Base-by-base conservation (phyloP, 2,797 vertebrate genomes). In the Nyctibius grandis region DNA sequence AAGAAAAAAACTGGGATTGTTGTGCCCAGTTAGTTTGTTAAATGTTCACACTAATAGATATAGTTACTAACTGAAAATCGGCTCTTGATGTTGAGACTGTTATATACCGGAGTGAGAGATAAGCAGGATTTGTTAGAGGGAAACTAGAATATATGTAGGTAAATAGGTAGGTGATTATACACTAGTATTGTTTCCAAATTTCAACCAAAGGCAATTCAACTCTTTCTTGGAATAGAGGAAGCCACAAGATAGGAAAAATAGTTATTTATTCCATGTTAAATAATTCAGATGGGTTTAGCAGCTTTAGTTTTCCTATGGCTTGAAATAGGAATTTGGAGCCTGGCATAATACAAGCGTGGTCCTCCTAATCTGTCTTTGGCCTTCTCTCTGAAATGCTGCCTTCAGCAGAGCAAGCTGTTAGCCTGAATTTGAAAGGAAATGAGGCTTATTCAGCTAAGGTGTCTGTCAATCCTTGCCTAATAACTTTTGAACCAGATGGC, bases 361-460 rank as follows among this genome's bases (percentile, higher is more conserved):
- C 70, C 69, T 61, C 69, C 76, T 51, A 61, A 84, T 86, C 40
- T 63, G 38, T 72, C 56, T 86, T 90, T 85, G 63, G 54, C 73
- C 91, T 76, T 84, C 63, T 79, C 80, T 72, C n/a, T 20, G 21
- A 94, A 96, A 87, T 33, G 26, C 76, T 91, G 89, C 83, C 91
- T 80, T 61, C n/a, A 92, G 94, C 80, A 91, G 69, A 96, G 63
- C 83, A 95, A 95, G 80, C 42, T 82, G 80, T 81, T 82, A 69
- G 50, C 80, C 64, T 78, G 88, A 90, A 85, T 82, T 88, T 56
- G 47, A 95, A 94, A 88, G 83, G 90, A 95, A 95, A 95, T 90
- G 20, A 93, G 77, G 77, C 72, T 90, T 88, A 91, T 95, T 94
- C 77, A 88, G 79, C 90, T 90, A 88, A 53, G 34, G 42, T 78